These are phyloP conservation scores for Micrasema longulum DNA, from an alignment of 1,140 invertebrate species.

Conservation along the genomic window DNA sequence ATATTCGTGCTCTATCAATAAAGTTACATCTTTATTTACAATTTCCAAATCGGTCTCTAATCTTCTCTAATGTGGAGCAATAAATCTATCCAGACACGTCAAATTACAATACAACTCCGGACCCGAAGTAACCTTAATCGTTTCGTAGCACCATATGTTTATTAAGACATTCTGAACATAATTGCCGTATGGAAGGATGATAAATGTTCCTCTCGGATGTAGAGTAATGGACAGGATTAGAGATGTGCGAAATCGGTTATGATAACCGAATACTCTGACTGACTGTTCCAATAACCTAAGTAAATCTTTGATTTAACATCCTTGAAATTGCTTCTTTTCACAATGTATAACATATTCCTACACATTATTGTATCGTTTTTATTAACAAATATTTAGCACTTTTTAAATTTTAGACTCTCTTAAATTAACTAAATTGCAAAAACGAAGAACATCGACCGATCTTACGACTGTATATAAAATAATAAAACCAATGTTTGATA, in stretches of 20 bases:
- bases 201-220: slow-evolving; percentile 30
- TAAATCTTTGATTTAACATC: too few relatives aligned
- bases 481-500: too few relatives aligned
- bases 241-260: too few relatives aligned
- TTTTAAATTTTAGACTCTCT: too few relatives aligned
- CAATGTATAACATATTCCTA: too few relatives aligned
- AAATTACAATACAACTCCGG: slow-evolving; percentile 26
- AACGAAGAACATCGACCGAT: too few relatives aligned
- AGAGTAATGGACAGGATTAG: slow-evolving; percentile 5
- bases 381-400: too few relatives aligned
- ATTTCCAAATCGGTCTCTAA: slow-evolving; percentile 11
- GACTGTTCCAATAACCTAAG: too few relatives aligned
- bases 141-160: slow-evolving; percentile 32
- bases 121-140: slow-evolving; percentile 18
- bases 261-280: background rate
- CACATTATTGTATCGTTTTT: too few relatives aligned
- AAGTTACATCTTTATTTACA: slow-evolving; percentile 12
- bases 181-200: slow-evolving; percentile 34
- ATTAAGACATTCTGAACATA: slow-evolving; percentile 40
- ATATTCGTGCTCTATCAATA: slow-evolving; percentile 15
- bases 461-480: too few relatives aligned
- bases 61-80: slow-evolving; percentile 15
- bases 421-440: too few relatives aligned
- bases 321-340: too few relatives aligned
- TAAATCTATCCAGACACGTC: slow-evolving; percentile 13